phyloP scores from a whole-genome alignment of 1,140 invertebrate species.

The Listronotus bonariensis region DNA sequence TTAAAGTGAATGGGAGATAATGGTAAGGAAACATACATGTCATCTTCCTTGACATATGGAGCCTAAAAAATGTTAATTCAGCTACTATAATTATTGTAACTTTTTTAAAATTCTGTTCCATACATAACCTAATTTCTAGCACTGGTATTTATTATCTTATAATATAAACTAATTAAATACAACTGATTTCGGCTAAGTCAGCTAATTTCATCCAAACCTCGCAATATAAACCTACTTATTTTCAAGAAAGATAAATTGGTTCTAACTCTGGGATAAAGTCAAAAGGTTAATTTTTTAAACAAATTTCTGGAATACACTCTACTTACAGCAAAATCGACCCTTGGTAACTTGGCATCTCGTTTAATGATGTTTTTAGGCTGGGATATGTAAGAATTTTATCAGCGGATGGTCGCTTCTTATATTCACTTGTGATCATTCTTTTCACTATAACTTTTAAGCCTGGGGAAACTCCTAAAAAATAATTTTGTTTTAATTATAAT shows the following conservation, averaged over 20 bases:
- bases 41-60: slow-evolving; percentile 13
- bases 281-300: slow-evolving; percentile 3
- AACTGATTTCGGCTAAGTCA: too few relatives aligned
- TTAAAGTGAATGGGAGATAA: slow-evolving; percentile 18
- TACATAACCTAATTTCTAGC: too few relatives aligned
- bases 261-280: not conserved
- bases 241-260: too few relatives aligned
- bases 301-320: not conserved
- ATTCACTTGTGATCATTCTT: slow-evolving; percentile 29
- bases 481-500: slow-evolving; percentile 6
- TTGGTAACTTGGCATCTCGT: slow-evolving; percentile 24
- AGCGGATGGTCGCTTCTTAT: slow-evolving; percentile 28
- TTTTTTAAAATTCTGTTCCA: too few relatives aligned
- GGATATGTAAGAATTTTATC: slow-evolving; percentile 26
- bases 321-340: slow-evolving; percentile 37
- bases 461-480: slow-evolving; percentile 19
- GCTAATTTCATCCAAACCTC: too few relatives aligned
- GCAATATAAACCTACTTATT: too few relatives aligned
- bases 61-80: slow-evolving; percentile 24
- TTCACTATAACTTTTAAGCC: slow-evolving; percentile 25
- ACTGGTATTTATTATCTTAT: too few relatives aligned
- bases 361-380: slow-evolving; percentile 18
- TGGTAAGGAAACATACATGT: slow-evolving; percentile 13
- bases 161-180: too few relatives aligned
- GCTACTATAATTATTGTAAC: too few relatives aligned